phyloP scores from a whole-genome alignment of 2,797 vertebrate genomes.

The Knipowitschia caucasica region DNA sequence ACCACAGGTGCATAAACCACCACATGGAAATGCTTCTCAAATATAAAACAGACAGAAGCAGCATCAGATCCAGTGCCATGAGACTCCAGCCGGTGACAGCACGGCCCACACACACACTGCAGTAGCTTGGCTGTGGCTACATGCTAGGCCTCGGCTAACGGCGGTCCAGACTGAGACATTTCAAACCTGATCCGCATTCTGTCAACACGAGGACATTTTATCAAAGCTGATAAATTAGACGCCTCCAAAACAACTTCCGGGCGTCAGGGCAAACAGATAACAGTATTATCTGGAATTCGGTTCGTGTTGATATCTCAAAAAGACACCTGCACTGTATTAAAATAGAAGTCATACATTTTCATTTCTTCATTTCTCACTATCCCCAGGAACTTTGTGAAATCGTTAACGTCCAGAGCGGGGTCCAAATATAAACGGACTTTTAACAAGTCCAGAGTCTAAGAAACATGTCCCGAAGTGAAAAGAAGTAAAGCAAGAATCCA shows the following conservation, averaged over 20 bases:
- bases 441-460: no score
- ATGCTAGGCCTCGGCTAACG: conserved; percentile 49
- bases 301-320: rapidly evolving
- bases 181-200: conserved; percentile 12
- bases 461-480: conserved; percentile 25
- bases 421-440: neutral
- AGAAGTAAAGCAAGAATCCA: rapidly evolving
- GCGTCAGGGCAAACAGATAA: rapidly evolving
- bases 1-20: no score
- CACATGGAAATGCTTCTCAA: no score
- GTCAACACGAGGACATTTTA: neutral
- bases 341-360: neutral
- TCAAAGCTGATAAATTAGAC: rapidly evolving
- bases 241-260: rapidly evolving
- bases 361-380: neutral
- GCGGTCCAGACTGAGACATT: conserved; percentile 1
- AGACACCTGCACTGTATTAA: neutral
- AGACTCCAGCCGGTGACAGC: conserved; percentile 28
- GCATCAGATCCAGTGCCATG: conserved; percentile 7
- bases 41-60: no score
- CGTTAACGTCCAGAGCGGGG: neutral
- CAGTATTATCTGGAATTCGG: conserved; percentile 17
- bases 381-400: conserved; percentile 31
- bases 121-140: conserved; percentile 39
- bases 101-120: conserved; percentile 23